Percentiles rank a stretch among this genome's conserved stretches.
phyloP scores from a whole-genome alignment of 23 tunicate genomes.

The Trididemnum miniatum region DNA sequence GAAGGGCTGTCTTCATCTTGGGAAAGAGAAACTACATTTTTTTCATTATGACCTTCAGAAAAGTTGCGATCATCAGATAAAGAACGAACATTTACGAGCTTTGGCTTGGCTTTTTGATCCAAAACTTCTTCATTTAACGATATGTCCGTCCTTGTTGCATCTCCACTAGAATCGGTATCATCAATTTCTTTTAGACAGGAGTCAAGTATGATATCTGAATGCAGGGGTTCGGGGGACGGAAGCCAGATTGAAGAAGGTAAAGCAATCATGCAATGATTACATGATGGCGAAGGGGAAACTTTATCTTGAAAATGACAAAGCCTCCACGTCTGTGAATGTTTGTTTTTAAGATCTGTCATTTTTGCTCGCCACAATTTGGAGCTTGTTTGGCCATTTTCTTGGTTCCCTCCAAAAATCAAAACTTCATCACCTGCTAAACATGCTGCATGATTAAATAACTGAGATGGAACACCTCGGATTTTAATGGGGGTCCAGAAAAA shows the following conservation, averaged over 20 bases:
- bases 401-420: constrained; percentile 78
- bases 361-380: constrained; percentile 56
- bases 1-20: too few species aligned
- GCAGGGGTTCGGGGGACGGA: not conserved
- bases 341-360: constrained; percentile 2
- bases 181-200: not conserved
- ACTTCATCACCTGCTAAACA: constrained; percentile 45
- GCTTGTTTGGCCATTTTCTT: constrained; percentile 50
- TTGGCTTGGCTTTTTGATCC: too few species aligned
- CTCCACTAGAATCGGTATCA: not conserved
- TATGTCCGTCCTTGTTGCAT: not conserved
- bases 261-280: constrained; percentile 45
- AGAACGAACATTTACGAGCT: too few species aligned
- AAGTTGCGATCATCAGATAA: too few species aligned
- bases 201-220: not conserved
- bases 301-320: constrained; percentile 31
- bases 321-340: constrained; percentile 35
- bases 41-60: too few species aligned
- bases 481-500: constrained; percentile 45
- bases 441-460: constrained; percentile 67
- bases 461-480: constrained; percentile 71
- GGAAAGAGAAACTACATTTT: too few species aligned
- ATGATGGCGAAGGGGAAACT: constrained; percentile 40
- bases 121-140: too few species aligned
- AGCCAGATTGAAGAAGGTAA: not conserved